Evolutionary conservation across 2,888 invertebrate genomes (phyloP).

Genomic region (Vesta saturnalis): DNA sequence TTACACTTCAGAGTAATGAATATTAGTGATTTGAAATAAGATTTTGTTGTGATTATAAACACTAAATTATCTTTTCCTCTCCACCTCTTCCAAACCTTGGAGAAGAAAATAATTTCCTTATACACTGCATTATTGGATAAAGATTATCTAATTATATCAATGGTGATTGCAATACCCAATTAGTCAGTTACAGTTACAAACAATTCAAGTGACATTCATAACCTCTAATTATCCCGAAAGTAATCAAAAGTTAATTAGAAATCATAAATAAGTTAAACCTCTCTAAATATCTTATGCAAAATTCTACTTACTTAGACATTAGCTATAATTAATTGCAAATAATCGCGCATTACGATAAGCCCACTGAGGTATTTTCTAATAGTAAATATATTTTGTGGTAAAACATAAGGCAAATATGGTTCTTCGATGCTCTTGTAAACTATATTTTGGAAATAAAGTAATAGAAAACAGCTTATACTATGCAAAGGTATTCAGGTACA

Average conservation of each 20-base stretch:
- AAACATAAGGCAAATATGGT: neutral
- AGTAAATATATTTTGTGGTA: neutral
- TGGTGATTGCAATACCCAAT: neutral
- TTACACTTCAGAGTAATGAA: neutral
- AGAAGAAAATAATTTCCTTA: neutral
- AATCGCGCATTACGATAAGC: neutral
- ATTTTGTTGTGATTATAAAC: neutral
- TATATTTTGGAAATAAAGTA: neutral
- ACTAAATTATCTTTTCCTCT: neutral
- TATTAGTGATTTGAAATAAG: neutral
- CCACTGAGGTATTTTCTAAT: neutral
- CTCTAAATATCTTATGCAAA: too few relatives aligned
- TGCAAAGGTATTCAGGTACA: neutral
- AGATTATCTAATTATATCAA: neutral
- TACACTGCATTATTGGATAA: neutral
- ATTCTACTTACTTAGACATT: neutral
- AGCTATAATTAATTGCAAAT: neutral
- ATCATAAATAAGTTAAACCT: constrained; percentile 8
- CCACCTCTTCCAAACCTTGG: neutral
- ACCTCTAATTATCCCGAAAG: neutral
- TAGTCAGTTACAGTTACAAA: constrained; percentile 5
- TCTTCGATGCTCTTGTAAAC: neutral
- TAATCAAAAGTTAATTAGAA: neutral
- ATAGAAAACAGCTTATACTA: neutral
- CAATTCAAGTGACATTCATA: neutral